Evolutionary conservation across 2,113 vertebrate species (phyloP).

Genomic region (Myocastor coypus): DNA sequence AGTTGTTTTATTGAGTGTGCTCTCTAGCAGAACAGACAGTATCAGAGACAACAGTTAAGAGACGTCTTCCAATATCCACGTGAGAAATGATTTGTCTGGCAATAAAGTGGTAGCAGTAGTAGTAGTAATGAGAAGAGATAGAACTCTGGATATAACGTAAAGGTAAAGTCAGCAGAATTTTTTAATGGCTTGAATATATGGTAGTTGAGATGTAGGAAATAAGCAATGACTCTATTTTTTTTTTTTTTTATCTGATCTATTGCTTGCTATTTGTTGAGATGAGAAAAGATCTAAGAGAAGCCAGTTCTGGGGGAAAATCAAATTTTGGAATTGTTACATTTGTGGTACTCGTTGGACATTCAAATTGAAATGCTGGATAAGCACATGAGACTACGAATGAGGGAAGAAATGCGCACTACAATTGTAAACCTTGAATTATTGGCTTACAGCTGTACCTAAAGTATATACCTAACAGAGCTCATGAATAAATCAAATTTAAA

Average conservation of each 20-base stretch:
- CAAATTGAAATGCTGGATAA: neutral
- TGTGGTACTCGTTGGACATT: neutral
- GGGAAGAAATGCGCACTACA: neutral
- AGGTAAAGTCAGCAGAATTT: neutral
- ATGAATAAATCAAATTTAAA: neutral
- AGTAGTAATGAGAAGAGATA: neutral
- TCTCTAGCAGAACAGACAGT: neutral
- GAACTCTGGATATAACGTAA: neutral
- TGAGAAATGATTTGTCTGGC: neutral
- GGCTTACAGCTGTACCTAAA: neutral
- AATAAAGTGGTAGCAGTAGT: neutral
- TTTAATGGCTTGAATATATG: neutral
- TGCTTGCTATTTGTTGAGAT: neutral
- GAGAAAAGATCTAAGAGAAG: neutral
- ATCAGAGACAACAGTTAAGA: neutral
- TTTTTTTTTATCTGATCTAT: neutral
- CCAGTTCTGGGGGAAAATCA: neutral
- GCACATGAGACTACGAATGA: neutral
- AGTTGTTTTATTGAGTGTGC: neutral
- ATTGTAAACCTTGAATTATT: neutral
- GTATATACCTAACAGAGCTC: neutral
- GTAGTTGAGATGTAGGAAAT: neutral
- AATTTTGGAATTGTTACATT: neutral
- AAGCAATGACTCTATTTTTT: neutral
- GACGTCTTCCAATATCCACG: neutral